Base-by-base conservation (phyloP, 2,113 vertebrate genomes). In the Nerophis lumbriciformis region DNA sequence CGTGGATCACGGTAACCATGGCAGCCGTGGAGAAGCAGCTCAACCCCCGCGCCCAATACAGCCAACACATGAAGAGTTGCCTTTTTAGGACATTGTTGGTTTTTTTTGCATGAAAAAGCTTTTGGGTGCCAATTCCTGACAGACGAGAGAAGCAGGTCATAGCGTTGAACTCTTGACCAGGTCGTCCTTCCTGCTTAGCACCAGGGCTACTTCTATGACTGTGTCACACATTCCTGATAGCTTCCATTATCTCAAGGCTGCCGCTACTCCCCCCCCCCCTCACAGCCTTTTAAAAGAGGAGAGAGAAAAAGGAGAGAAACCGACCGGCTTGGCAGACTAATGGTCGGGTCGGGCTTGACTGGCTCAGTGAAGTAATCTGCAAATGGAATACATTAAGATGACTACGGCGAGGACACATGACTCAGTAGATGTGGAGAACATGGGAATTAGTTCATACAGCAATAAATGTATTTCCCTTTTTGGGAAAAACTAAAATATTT, bases 1-100 rank as follows among this genome's bases (percentile, higher is more conserved):
- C 82, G 84, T 89, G 86, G 81, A 88, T 84, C 68, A 37, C 67
- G 35, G 88, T 89, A 84, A 81, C 90, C 87, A 90, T 87, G 86
- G 87, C 79, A 89, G 69, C 86, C 61, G 64, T 48, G 45, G 53
- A 74, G 80, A 88, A 79, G 73, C 75, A 69, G 74, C 65, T 21
- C 47, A 15, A 48, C 42, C 38, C 42, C 68, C 42, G 16, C 13
- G 48, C 28, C 14, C 47, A 38, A 44, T 44, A 37, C 42, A 44
- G 42, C 8, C 2, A 54, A 35, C 35, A 54, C 53, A 57, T 57
- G 39, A 13, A 42, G 16, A 13, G 55, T 10, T 39, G n/a, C 15
- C 6, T 21, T 58, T 48, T n/a, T 48, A 16, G 51, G 52, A 12
- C 11, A 2, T 8, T 75, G 66, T 53, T 53, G 63, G 48, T 76